Percentiles rank a stretch among this genome's conserved stretches.
Evolutionary conservation across 2,797 vertebrate species (phyloP).

Genomic region (Odontamblyopus rebecca): DNA sequence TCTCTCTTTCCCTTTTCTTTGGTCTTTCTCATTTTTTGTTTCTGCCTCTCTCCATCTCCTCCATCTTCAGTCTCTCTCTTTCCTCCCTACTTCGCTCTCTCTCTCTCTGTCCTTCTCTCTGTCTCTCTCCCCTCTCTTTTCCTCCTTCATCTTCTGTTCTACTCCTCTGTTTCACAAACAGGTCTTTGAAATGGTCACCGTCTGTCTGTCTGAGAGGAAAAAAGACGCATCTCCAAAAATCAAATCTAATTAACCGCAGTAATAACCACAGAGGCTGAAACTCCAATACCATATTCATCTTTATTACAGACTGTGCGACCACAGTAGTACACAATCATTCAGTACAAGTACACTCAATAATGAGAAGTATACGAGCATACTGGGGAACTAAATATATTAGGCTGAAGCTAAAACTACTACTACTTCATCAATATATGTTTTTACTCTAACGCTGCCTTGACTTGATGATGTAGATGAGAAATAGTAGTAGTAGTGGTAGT

Average conservation of each 20-base stretch:
- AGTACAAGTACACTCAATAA: no score
- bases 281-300: background rate
- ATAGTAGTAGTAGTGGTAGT: no score
- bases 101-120: background rate
- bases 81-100: no score
- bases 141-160: slow-evolving; percentile 39
- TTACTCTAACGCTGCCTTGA: no score
- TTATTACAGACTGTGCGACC: background rate
- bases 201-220: slow-evolving; percentile 18
- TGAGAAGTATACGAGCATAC: no score
- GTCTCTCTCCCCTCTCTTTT: slow-evolving; percentile 32
- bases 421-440: no score
- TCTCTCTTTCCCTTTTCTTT: background rate
- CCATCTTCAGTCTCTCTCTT: background rate
- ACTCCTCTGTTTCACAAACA: slow-evolving; percentile 42
- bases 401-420: no score
- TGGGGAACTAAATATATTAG: no score
- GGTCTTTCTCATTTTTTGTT: background rate
- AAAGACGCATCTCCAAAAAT: slow-evolving; percentile 23
- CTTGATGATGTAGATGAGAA: no score
- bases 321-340: background rate
- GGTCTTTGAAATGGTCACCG: slow-evolving; percentile 17
- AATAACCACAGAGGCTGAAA: slow-evolving; percentile 21
- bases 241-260: slow-evolving; percentile 20
- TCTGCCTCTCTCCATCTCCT: slow-evolving; percentile 23